A percentile compares a stretch with the other conserved stretches of the same genome.
These are phyloP conservation scores for Tachycineta bicolor DNA, from an alignment of 2,113 vertebrate genomes.

Conservation along the genomic window DNA sequence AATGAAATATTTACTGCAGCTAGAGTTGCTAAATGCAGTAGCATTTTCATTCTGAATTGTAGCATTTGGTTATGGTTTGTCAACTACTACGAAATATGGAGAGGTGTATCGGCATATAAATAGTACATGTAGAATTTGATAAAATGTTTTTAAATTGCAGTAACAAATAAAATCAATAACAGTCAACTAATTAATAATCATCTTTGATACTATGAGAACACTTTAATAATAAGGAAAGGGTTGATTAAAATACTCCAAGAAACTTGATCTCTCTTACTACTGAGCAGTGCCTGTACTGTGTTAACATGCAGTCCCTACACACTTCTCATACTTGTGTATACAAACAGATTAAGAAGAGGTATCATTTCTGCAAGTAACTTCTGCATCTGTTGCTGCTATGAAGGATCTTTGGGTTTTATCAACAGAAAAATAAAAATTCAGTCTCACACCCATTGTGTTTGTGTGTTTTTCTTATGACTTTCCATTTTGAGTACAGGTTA, in stretches of 20 bases:
- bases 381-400: conserved; percentile 44
- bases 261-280: conserved; percentile 54
- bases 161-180: neutral
- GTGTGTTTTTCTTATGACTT: neutral
- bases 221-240: conserved; percentile 33
- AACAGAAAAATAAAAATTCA: conserved; percentile 55
- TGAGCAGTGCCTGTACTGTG: conserved; percentile 61
- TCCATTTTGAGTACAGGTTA: neutral
- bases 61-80: conserved; percentile 51
- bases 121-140: neutral
- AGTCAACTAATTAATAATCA: neutral
- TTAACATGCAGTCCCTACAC: neutral
- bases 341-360: neutral
- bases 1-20: conserved; percentile 1
- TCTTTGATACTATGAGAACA: neutral
- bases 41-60: conserved; percentile 26
- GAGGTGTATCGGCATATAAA: neutral
- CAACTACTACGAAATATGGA: neutral
- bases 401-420: conserved; percentile 32
- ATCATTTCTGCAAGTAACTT: neutral
- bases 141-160: neutral
- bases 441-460: neutral
- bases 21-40: conserved; percentile 41
- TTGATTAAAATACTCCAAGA: conserved; percentile 27
- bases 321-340: neutral